Evolutionary conservation across 2,888 invertebrate genomes (phyloP).

Genomic region (Trichacis sp.): DNA sequence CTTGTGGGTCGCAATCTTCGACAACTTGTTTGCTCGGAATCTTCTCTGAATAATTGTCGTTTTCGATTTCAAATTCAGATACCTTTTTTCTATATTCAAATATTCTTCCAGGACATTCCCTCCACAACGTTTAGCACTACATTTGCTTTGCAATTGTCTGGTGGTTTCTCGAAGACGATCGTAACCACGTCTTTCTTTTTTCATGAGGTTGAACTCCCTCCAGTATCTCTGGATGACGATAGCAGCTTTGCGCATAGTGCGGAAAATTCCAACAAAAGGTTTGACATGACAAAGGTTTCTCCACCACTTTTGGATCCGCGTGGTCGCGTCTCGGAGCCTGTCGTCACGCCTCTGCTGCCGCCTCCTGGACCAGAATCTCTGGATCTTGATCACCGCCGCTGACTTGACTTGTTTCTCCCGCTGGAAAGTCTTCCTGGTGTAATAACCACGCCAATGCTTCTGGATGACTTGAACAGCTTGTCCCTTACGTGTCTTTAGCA

Average conservation of each 20-base stretch:
- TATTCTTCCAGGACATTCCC: constrained; percentile 58
- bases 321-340: constrained; percentile 54
- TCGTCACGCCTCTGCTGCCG: constrained; percentile 50
- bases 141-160: constrained; percentile 70
- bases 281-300: constrained; percentile 61
- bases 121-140: constrained; percentile 64
- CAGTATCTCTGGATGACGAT: constrained; percentile 70
- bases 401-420: constrained; percentile 61
- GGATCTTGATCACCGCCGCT: constrained; percentile 74
- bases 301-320: constrained; percentile 72
- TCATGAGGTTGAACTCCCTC: constrained; percentile 68
- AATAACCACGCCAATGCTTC: constrained; percentile 53
- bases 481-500: constrained; percentile 29
- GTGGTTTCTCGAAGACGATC: constrained; percentile 65
- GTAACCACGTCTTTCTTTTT: constrained; percentile 65
- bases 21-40: constrained; percentile 12
- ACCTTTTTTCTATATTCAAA: constrained; percentile 55
- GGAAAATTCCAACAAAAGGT: constrained; percentile 51
- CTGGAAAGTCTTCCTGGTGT: constrained; percentile 28
- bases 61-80: constrained; percentile 38
- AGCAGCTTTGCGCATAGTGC: constrained; percentile 55
- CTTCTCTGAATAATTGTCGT: constrained; percentile 50
- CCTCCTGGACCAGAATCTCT: constrained; percentile 72
- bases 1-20: neutral
- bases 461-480: constrained; percentile 60